Evolutionary conservation across 2,888 invertebrate genomes (phyloP), one percentile per base, ranked within the genome.

Genomic region (Pachliopta kotzebuea): DNA sequence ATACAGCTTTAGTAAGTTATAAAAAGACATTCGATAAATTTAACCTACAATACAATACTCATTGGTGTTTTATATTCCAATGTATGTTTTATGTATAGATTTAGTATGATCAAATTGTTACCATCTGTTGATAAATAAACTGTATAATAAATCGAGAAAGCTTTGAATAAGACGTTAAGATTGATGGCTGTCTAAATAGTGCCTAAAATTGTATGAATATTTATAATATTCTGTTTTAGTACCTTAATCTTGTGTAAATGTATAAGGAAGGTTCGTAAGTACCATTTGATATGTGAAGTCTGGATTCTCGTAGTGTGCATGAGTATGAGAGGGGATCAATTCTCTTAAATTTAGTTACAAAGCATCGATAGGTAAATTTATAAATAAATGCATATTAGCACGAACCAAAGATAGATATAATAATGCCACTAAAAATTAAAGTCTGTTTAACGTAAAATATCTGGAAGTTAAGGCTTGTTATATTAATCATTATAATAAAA

Each of bases 161-260:
- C 90, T 90, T 91, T 84, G 85, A 87, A 83, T 89, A 89, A 90
- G 85, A 86, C 71, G 85, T 90, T 78, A 90, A 90, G 87, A 91
- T 90, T 91, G 90, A 91, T 91, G 91, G 91, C 91, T 91, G 91
- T 91, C 88, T 90, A 88, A 89, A 90, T 90, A 91, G 91, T 91
- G 90, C 91, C 91, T 91, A 91, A 90, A 88, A 89, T 89, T 90
- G 88, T 90, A 90, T 88, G 88, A 90, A 83, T 88, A 85, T 88
- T 90, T 90, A 89, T 88, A 87, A 87, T 86, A 85, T 85, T 89
- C 86, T 81, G 88, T 88, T 90, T 90, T 88, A 86, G 83, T 88
- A 86, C 80, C 83, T 82, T 85, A 81, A 77, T 84, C 78, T 83
- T 83, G 87, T 82, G 75, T 84, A 84, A 76, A 55, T 7, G 20